These are phyloP conservation scores for Myoxocephalus aenaeus DNA, from an alignment of 2,797 vertebrate species.

Conservation along the genomic window DNA sequence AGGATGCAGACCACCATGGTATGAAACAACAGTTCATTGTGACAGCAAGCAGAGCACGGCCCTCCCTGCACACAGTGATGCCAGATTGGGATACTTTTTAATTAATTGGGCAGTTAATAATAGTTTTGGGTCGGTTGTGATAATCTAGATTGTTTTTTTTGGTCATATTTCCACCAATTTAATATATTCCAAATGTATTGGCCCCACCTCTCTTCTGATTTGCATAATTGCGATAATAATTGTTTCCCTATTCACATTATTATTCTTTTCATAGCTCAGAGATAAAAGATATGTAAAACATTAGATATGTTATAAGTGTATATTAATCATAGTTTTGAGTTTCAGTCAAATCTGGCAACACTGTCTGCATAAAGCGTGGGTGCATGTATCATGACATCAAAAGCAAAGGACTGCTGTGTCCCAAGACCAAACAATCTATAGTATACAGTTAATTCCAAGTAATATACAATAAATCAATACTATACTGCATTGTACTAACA, in stretches of 20 bases:
- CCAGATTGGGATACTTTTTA: neutral
- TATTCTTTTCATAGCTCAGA: neutral
- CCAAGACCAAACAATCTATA: neutral
- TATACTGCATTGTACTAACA: neutral
- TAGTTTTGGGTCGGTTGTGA: neutral
- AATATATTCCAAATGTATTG: neutral
- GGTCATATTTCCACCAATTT: neutral
- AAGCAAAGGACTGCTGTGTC: neutral
- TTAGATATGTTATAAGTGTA: neutral
- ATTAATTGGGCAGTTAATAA: too few relatives aligned
- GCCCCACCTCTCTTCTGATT: neutral
- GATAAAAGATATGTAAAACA: neutral
- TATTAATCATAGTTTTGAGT: neutral
- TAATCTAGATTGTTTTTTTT: neutral
- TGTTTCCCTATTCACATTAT: neutral
- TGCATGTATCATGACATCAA: neutral
- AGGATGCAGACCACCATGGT: conserved; percentile 94
- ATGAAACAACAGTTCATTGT: conserved; percentile 36
- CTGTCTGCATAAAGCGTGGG: neutral
- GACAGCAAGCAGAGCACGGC: neutral
- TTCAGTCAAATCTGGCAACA: neutral
- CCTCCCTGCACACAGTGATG: neutral
- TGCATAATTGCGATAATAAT: neutral
- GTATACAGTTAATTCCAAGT: neutral
- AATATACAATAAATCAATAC: neutral